A percentile compares a stretch with the other conserved stretches of the same genome.
phyloP scores from a whole-genome alignment of 2,888 invertebrate species.

The Graphium colonna region DNA sequence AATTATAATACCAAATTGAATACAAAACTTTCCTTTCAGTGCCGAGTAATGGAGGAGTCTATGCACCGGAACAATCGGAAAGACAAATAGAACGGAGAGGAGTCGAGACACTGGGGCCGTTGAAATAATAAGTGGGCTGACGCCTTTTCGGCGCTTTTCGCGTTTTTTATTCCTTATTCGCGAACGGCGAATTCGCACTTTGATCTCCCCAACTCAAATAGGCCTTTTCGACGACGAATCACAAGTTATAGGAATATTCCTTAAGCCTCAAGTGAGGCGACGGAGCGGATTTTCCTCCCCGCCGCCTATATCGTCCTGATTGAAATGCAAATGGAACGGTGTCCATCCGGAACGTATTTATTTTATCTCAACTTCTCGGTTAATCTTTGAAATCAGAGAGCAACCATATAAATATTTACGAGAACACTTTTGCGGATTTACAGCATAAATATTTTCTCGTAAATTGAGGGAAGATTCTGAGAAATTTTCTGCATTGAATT shows the following conservation, averaged over 20 bases:
- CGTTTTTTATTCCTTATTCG: slow-evolving; percentile 53
- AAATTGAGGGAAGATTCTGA: too few relatives aligned
- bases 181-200: slow-evolving; percentile 73
- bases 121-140: slow-evolving; percentile 77
- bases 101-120: slow-evolving; percentile 72
- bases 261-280: slow-evolving; percentile 76
- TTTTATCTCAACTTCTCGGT: slow-evolving; percentile 60
- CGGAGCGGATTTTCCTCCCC: slow-evolving; percentile 74
- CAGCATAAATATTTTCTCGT: too few relatives aligned
- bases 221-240: slow-evolving; percentile 73
- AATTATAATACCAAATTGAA: slow-evolving; percentile 82
- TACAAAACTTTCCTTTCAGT: slow-evolving; percentile 82
- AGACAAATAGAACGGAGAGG: slow-evolving; percentile 76
- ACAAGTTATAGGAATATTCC: slow-evolving; percentile 78
- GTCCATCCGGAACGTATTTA: slow-evolving; percentile 71
- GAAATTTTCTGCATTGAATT: too few relatives aligned
- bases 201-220: slow-evolving; percentile 79
- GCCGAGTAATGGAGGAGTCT: slow-evolving; percentile 79
- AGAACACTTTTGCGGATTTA: slow-evolving; percentile 8
- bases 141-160: slow-evolving; percentile 72
- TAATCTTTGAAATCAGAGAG: slow-evolving; percentile 56
- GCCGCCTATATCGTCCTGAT: slow-evolving; percentile 75
- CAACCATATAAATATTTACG: slow-evolving; percentile 36
- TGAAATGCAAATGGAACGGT: slow-evolving; percentile 77
- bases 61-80: slow-evolving; percentile 80